Evolutionary conservation across 2,113 vertebrate species (phyloP).

Genomic region (Chelonoidis abingdonii): DNA sequence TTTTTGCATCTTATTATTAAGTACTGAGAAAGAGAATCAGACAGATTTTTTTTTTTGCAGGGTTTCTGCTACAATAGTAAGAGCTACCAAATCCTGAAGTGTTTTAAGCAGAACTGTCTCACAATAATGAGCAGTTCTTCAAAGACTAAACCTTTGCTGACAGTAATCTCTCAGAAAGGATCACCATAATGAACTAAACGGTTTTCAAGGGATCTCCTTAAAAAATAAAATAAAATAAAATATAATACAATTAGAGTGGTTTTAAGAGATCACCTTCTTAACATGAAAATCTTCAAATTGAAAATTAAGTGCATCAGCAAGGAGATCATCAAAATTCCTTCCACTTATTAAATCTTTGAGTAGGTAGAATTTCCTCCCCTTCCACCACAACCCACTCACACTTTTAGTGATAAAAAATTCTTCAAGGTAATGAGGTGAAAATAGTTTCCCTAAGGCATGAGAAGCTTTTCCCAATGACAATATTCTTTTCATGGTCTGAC

Average conservation of each 20-base stretch:
- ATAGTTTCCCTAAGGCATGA: background rate
- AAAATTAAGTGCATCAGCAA: background rate
- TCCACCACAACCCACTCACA: background rate
- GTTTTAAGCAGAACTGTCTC: background rate
- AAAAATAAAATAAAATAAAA: background rate
- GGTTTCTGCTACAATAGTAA: background rate
- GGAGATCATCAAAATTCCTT: background rate
- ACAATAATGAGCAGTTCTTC: background rate
- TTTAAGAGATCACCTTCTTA: constrained; percentile 24
- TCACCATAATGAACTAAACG: background rate
- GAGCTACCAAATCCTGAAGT: background rate
- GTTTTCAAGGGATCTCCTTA: background rate
- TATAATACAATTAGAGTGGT: background rate
- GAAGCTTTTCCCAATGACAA: background rate
- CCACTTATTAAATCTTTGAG: constrained; percentile 9
- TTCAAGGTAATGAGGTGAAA: constrained; percentile 35
- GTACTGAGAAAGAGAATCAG: background rate
- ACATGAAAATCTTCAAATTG: constrained; percentile 6
- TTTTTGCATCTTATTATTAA: background rate
- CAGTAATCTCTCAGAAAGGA: background rate
- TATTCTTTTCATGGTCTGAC: background rate
- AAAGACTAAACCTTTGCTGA: background rate
- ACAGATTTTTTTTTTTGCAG: background rate
- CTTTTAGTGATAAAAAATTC: background rate
- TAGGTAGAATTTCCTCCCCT: background rate